Base-by-base conservation (phyloP, 2,888 invertebrate genomes). In the Standfussiana lucernea region DNA sequence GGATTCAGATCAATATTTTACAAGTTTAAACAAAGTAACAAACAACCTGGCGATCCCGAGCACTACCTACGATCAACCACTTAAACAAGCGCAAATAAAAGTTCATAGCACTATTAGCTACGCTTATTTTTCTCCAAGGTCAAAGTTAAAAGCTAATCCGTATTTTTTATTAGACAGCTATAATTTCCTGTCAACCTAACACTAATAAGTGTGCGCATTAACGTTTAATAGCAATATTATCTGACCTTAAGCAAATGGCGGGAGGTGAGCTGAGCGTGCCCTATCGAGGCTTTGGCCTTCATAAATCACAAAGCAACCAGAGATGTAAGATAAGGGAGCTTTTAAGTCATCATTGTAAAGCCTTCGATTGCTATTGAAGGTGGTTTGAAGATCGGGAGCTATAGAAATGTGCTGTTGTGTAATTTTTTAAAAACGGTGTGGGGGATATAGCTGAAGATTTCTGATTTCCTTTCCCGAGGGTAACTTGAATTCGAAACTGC, bases 281-380 rank as follows among this genome's bases (percentile, higher is more conserved):
- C 68, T 91, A 90, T 88, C 88, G 81, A 73, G 53, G 53, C 50
- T 64, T 11, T 90, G 90, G 90, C 91, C 90, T 91, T 91, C 89
- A 93, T 94, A 93, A 94, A 93, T 94, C 92, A 93, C 89, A 93
- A 90, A 86, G 91, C 83, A 91, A 88, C 91, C 90, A 90, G 88
- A 90, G 93, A 94, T 95, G 87, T 69, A 86, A 90, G 93, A 95
- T 94, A 94, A 92, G 88, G 86, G 75, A 84, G 88, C 91, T 92
- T 93, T 93, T 91, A 85, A 92, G 91, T 91, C 86, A 89, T 89
- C 87, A 82, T 86, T 68, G 83, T 86, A 82, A 89, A 83, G 85
- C 87, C 83, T 86, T 86, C 81, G 86, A 90, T 89, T 90, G 86
- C 82, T 87, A 86, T 85, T 80, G 74, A 68, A 64, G 24, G 56